These are phyloP conservation scores for Sus cebifrons DNA, from an alignment of 2,797 vertebrate species.

Conservation along the genomic window DNA sequence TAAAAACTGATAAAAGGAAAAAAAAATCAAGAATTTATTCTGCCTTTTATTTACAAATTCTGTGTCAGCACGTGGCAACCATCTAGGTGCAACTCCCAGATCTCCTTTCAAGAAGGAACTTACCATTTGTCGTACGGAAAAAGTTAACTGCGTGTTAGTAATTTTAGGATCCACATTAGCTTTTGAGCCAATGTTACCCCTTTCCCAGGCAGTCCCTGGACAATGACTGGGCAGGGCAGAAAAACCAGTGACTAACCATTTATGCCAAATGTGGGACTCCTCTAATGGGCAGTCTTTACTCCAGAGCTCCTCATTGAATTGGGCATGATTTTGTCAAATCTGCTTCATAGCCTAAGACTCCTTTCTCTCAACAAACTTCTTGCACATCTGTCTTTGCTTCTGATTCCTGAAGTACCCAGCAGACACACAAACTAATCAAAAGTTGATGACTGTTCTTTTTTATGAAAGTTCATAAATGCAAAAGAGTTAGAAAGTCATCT, in stretches of 20 bases:
- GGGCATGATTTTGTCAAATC: neutral
- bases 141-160: neutral
- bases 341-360: neutral
- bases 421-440: neutral
- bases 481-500: slow-evolving; percentile 33
- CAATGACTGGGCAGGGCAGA: neutral
- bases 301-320: neutral
- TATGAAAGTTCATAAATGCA: neutral
- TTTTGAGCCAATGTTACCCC: neutral
- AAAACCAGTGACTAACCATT: neutral
- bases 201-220: neutral
- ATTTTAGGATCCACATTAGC: neutral
- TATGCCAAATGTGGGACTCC: neutral
- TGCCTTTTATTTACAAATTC: slow-evolving; percentile 50
- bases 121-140: neutral
- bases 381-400: neutral
- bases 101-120: neutral
- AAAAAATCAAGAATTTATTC: slow-evolving; percentile 30
- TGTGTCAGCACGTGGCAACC: neutral
- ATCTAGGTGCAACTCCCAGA: neutral
- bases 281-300: neutral
- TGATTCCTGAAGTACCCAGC: neutral
- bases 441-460: neutral
- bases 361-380: neutral
- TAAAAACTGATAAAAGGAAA: slow-evolving; percentile 39